These are phyloP conservation scores for Phthorimaea operculella DNA, from an alignment of 1,140 invertebrate genomes.

Conservation along the genomic window DNA sequence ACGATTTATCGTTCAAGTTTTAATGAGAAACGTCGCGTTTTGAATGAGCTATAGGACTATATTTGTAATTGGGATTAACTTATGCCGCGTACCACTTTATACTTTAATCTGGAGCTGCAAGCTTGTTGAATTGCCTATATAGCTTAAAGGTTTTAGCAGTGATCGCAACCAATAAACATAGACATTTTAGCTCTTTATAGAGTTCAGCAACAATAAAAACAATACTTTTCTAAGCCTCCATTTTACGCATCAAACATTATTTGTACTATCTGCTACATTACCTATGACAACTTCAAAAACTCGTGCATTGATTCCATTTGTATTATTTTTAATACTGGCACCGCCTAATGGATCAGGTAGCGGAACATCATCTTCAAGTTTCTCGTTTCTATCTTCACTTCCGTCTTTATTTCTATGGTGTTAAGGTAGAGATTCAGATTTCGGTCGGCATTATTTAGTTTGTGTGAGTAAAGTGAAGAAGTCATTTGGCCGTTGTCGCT, in stretches of 20 bases:
- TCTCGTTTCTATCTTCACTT: not conserved
- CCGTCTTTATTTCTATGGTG: not conserved
- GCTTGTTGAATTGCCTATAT: too few relatives aligned
- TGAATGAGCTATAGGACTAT: not conserved
- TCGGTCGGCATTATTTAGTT: slow-evolving; percentile 6
- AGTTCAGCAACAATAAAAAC: too few relatives aligned
- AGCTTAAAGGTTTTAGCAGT: too few relatives aligned
- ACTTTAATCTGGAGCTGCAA: too few relatives aligned
- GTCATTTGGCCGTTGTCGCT: slow-evolving; percentile 37
- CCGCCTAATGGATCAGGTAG: slow-evolving; percentile 37
- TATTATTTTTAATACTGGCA: slow-evolving; percentile 36
- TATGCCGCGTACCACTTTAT: too few relatives aligned
- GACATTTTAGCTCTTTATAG: too few relatives aligned
- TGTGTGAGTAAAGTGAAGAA: slow-evolving; percentile 46
- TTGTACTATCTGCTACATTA: slow-evolving; percentile 17
- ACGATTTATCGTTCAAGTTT: slow-evolving; percentile 56
- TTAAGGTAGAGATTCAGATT: not conserved
- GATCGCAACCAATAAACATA: too few relatives aligned
- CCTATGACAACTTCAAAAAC: slow-evolving; percentile 14
- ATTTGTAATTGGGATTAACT: too few relatives aligned
- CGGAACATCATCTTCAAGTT: slow-evolving; percentile 4
- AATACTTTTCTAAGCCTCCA: too few relatives aligned
- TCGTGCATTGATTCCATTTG: slow-evolving; percentile 15
- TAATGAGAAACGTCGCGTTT: slow-evolving; percentile 36
- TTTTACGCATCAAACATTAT: not conserved